A percentile compares a stretch with the other conserved stretches of the same genome.
phyloP scores from a whole-genome alignment of 2,113 vertebrate genomes.

The Zapornia atra region DNA sequence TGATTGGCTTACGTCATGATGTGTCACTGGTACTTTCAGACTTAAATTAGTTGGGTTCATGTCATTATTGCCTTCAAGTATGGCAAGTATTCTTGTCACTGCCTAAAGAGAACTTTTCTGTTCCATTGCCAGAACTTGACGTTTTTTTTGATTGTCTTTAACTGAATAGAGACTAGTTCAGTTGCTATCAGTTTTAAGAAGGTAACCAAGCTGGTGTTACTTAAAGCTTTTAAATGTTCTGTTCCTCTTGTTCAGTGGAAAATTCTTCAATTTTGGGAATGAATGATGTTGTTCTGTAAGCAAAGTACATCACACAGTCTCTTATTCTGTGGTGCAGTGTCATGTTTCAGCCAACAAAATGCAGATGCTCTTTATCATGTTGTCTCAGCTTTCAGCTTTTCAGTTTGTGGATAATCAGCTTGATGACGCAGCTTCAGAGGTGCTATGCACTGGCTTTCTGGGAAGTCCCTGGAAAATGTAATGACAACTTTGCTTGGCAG shows the following conservation, averaged over 20 bases:
- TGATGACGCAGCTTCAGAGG: neutral
- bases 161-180: neutral
- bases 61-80: neutral
- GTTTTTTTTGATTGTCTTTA: neutral
- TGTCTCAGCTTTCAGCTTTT: neutral
- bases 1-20: accelerated
- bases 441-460: neutral
- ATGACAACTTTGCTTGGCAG: neutral
- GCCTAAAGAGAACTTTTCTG: neutral
- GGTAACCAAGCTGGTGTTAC: neutral
- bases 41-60: neutral
- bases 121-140: neutral
- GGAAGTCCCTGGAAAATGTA: neutral
- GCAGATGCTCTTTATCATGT: accelerated
- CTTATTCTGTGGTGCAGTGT: neutral
- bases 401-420: neutral
- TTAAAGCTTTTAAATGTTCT: neutral
- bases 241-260: neutral
- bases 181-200: neutral
- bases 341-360: neutral
- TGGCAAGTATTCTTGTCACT: neutral
- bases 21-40: neutral
- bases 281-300: neutral
- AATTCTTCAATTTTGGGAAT: neutral
- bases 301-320: neutral